A percentile compares a stretch with the other conserved stretches of the same genome.
These are phyloP conservation scores for Harpagoxenus sublaevis DNA, from an alignment of 2,888 invertebrate species.

Conservation along the genomic window DNA sequence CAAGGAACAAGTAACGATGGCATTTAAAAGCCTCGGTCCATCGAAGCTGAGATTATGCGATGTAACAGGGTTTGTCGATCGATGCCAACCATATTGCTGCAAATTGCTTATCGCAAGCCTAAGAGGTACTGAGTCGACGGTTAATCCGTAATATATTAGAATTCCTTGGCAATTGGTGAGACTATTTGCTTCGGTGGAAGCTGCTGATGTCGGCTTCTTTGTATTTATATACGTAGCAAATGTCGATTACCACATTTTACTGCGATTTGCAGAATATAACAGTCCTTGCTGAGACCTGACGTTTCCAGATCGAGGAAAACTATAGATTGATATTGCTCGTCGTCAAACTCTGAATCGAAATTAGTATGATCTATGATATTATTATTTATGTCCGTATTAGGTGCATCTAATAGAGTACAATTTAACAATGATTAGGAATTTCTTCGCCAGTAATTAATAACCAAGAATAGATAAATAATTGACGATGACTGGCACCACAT, in stretches of 20 bases:
- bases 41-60: conserved; percentile 8
- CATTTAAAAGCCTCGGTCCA: neutral
- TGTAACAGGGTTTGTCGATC: neutral
- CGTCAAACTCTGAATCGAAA: neutral
- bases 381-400: no score
- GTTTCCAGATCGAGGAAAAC: conserved; percentile 1
- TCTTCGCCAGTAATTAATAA: no score
- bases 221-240: neutral
- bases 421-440: no score
- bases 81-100: neutral
- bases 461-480: no score
- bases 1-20: no score
- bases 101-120: neutral
- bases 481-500: no score
- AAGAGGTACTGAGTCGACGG: neutral
- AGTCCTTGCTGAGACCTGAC: neutral
- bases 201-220: neutral
- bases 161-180: neutral
- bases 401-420: neutral
- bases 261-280: conserved; percentile 4
- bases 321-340: neutral
- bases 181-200: neutral
- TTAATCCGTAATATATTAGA: neutral
- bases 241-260: neutral
- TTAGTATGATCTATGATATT: neutral